Base-by-base conservation (phyloP, 2,888 invertebrate species). In the Choreutis nemorana region DNA sequence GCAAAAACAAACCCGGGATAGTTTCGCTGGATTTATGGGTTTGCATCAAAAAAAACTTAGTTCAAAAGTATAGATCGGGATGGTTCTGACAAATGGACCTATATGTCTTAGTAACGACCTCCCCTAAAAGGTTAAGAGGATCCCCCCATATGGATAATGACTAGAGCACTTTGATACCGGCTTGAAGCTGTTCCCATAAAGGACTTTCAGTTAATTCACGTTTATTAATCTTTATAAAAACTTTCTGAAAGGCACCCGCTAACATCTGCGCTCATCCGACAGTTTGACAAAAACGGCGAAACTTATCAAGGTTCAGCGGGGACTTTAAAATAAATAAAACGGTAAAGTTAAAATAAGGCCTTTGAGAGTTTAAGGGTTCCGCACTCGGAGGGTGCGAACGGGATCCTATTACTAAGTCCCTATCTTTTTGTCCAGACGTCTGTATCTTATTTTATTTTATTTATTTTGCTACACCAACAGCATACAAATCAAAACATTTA, bases 231-330 rank as follows among this genome's bases (percentile, higher is more conserved):
- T n/a, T n/a, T n/a, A n/a, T n/a, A n/a, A n/a, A n/a, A n/a, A n/a
- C n/a, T n/a, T n/a, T n/a, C n/a, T n/a, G n/a, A n/a, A n/a, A n/a
- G n/a, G n/a, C n/a, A n/a, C n/a, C n/a, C n/a, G n/a, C n/a, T n/a
- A n/a, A n/a, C n/a, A n/a, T n/a, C n/a, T n/a, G n/a, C n/a, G n/a
- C n/a, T n/a, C n/a, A n/a, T n/a, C n/a, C n/a, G n/a, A n/a, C n/a
- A n/a, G n/a, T 96, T 97, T 54, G 96, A 97, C 59, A 84, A 85
- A 24, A 78, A 85, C 20, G 90, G 84, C 1, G 81, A 86, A 47
- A 92, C 92, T 0, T 91, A 90, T 43, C 86, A 84, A 0, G 81
- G 91, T 25, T 12, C n/a, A n/a, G n/a, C n/a, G n/a, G n/a, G n/a
- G n/a, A n/a, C n/a, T n/a, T 84, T 18, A 8, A 18, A 18, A 6